Percentiles rank a stretch among this genome's conserved stretches.
Conservation (phyloP, 1,140 invertebrate species). For the Holotrichia oblita region DNA sequence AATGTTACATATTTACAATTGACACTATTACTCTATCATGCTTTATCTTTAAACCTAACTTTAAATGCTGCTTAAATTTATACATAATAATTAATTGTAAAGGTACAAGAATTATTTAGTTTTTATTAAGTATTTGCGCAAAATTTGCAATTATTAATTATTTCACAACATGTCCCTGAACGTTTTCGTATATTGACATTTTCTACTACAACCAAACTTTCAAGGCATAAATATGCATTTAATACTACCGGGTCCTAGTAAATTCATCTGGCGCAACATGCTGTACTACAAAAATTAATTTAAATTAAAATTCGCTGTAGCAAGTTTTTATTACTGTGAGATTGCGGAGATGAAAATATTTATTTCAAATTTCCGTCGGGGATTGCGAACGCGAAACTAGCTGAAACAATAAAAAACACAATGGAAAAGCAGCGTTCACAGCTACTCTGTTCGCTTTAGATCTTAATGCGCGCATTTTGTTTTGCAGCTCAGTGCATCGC, state of each 20-base stretch:
- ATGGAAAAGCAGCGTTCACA: background rate
- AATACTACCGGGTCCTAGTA: background rate
- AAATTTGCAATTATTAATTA: no score
- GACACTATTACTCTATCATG: no score
- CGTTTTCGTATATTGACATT: no score
- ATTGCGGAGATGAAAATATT: conserved; percentile 28
- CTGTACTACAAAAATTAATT: conserved; percentile 7
- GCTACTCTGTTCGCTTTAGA: background rate
- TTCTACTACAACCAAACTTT: no score
- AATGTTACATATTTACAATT: no score
- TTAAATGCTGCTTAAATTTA: no score
- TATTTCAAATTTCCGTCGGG: conserved; percentile 31
- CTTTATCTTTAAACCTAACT: no score
- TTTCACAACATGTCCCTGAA: no score
- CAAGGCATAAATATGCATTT: background rate
- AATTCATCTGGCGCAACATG: background rate
- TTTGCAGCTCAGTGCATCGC: conserved; percentile 79
- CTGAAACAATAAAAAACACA: conserved; percentile 12
- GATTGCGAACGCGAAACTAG: conserved; percentile 16
- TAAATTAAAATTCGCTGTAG: conserved; percentile 29
- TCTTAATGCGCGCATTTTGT: conserved; percentile 24
- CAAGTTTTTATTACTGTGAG: conserved; percentile 30
- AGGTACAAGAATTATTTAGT: no score
- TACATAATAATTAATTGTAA: no score
- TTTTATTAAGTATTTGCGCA: no score